phyloP scores from a whole-genome alignment of 2,797 vertebrate species.

The Typhlichthys eigenmanni region DNA sequence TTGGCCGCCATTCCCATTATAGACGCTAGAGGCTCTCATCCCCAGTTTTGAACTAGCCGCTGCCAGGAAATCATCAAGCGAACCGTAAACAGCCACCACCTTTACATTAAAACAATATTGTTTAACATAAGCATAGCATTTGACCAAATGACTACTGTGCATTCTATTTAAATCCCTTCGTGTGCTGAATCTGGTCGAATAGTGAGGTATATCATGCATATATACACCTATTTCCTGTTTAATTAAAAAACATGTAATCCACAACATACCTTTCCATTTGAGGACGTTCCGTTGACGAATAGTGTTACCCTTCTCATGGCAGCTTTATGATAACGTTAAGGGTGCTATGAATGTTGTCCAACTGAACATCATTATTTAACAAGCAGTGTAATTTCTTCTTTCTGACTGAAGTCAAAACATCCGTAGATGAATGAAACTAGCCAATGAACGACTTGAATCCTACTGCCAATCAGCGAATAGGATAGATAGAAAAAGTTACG shows the following conservation, averaged over 20 bases:
- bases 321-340: not conserved
- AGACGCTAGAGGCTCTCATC: slow-evolving; percentile 85
- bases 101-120: slow-evolving; percentile 39
- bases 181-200: not conserved
- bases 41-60: slow-evolving; percentile 87
- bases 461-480: too few relatives aligned
- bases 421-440: too few relatives aligned
- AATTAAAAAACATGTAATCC: not conserved
- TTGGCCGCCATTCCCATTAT: slow-evolving; percentile 87
- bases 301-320: slow-evolving; percentile 87
- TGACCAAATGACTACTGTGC: not conserved
- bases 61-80: slow-evolving; percentile 85
- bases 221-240: not conserved
- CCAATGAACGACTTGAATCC: too few relatives aligned
- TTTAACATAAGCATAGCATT: not conserved
- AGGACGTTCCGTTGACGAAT: slow-evolving; percentile 85
- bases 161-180: not conserved
- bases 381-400: too few relatives aligned
- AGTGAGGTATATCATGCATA: not conserved
- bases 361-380: too few relatives aligned
- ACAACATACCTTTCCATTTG: slow-evolving; percentile 81
- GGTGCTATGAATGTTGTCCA: too few relatives aligned
- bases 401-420: too few relatives aligned
- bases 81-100: slow-evolving; percentile 88
- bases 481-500: too few relatives aligned